Percentiles rank a stretch among this genome's conserved stretches.
These are phyloP conservation scores for Sceloporus tristichus DNA, from an alignment of 2,113 vertebrate genomes.

Conservation along the genomic window DNA sequence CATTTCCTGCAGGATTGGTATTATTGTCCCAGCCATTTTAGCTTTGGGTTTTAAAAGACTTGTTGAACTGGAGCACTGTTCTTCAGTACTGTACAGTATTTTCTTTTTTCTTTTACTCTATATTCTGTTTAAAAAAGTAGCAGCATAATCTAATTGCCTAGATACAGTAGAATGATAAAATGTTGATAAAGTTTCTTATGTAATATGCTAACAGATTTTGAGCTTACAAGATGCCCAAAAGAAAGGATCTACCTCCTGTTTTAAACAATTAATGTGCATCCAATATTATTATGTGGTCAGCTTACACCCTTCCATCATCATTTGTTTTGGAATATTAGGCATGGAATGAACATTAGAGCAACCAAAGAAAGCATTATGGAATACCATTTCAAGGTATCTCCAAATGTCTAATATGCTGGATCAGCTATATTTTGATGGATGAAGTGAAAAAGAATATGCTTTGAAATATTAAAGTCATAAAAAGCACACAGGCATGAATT, in stretches of 20 bases:
- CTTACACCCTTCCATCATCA: constrained; percentile 38
- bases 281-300: constrained; percentile 33
- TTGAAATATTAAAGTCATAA: constrained; percentile 31
- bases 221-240: constrained; percentile 37
- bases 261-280: constrained; percentile 48
- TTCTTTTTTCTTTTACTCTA: constrained; percentile 3
- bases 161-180: constrained; percentile 31
- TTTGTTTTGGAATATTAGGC: constrained; percentile 56
- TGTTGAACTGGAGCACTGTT: not conserved
- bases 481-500: constrained; percentile 25
- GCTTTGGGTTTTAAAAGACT: not conserved
- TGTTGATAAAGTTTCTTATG: constrained; percentile 23
- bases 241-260: constrained; percentile 39
- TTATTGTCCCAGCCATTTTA: not conserved
- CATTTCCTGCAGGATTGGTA: not conserved
- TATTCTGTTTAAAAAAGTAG: constrained; percentile 30
- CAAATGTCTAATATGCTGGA: not conserved
- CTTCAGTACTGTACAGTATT: not conserved
- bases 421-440: constrained; percentile 40
- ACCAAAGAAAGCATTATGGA: constrained; percentile 38
- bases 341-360: constrained; percentile 55
- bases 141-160: constrained; percentile 34
- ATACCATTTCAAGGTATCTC: constrained; percentile 16
- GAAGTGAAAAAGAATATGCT: constrained; percentile 24
- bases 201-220: constrained; percentile 41